These are phyloP conservation scores for Silurus meridionalis DNA, from an alignment of 2,113 vertebrate genomes.

Conservation along the genomic window DNA sequence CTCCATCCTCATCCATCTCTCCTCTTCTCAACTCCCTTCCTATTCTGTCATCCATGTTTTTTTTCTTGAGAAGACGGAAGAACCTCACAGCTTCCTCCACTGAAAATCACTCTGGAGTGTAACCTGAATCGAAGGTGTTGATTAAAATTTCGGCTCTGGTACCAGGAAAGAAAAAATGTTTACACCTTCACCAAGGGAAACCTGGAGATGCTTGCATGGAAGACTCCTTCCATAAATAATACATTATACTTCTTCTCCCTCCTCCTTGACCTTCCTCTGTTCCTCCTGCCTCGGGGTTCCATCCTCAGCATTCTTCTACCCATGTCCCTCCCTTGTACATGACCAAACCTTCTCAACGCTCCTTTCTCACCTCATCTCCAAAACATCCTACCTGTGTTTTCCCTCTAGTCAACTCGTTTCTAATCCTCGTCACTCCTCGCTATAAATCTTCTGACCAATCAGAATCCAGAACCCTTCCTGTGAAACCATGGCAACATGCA, in stretches of 20 bases:
- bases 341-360: no score
- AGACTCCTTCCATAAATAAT: background rate
- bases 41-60: background rate
- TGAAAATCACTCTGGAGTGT: background rate
- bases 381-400: no score
- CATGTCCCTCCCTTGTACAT: no score
- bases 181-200: background rate
- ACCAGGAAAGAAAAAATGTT: no score
- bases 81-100: background rate
- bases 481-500: background rate
- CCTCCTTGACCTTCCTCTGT: no score
- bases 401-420: no score
- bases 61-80: background rate
- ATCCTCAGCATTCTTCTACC: no score
- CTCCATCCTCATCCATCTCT: constrained; percentile 12
- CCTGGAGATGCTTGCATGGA: background rate
- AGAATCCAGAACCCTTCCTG: background rate
- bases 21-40: background rate
- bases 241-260: background rate
- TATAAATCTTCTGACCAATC: background rate
- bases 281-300: no score
- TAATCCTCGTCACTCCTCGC: no score
- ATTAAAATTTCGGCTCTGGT: background rate
- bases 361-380: no score
- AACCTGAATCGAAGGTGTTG: background rate